phyloP scores from a whole-genome alignment of 2,888 invertebrate genomes.

The Lymantria dispar region DNA sequence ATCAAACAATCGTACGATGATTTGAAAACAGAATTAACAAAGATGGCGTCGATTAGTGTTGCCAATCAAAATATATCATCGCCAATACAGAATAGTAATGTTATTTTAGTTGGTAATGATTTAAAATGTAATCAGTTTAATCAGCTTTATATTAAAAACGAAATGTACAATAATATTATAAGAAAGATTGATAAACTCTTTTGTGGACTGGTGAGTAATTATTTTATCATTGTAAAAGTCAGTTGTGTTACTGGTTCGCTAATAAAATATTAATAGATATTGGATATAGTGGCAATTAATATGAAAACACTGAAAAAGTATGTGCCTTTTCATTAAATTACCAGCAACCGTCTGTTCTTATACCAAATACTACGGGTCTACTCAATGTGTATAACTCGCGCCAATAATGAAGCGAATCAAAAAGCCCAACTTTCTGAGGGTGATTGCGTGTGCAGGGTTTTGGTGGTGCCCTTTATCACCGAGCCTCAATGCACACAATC shows the following conservation, averaged over 20 bases:
- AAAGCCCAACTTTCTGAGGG: too few relatives aligned
- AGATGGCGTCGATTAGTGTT: constrained; percentile 50
- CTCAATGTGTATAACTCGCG: too few relatives aligned
- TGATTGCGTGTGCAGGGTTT: too few relatives aligned
- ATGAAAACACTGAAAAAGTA: too few relatives aligned
- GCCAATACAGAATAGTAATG: constrained; percentile 62
- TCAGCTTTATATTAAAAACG: constrained; percentile 57
- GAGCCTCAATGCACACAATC: too few relatives aligned
- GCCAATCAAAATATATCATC: constrained; percentile 51
- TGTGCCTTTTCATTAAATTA: too few relatives aligned
- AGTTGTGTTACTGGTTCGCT: not conserved
- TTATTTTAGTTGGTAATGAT: constrained; percentile 62
- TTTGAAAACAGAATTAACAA: constrained; percentile 54
- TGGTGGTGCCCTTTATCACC: too few relatives aligned
- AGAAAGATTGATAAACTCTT: constrained; percentile 72
- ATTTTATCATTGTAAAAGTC: not conserved
- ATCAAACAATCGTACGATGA: constrained; percentile 61
- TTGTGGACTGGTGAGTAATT: constrained; percentile 69
- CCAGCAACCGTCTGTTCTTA: too few relatives aligned
- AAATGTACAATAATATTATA: constrained; percentile 71
- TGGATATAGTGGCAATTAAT: too few relatives aligned
- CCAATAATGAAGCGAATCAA: too few relatives aligned
- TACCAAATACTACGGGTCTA: too few relatives aligned
- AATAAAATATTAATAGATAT: not conserved
- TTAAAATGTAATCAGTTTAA: constrained; percentile 56